Conservation (phyloP, 2,888 invertebrate species). For the Phorcus lineatus region DNA sequence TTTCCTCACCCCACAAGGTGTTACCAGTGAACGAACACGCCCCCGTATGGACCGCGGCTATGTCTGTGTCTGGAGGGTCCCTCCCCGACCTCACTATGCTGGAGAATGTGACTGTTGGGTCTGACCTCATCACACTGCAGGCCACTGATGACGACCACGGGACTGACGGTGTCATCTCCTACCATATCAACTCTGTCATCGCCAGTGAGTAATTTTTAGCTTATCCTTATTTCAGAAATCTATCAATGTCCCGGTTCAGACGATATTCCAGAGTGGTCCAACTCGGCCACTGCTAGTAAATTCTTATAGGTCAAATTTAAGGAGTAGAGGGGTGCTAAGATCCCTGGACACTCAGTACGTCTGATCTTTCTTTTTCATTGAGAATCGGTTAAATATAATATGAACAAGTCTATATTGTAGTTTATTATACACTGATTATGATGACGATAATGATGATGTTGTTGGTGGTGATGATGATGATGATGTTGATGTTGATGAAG, state of each 20-base stretch:
- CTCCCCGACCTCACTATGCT: background rate
- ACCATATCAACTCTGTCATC: background rate
- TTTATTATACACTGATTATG: too few relatives aligned
- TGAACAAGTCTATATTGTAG: too few relatives aligned
- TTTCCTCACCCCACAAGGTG: background rate
- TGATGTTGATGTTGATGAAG: too few relatives aligned
- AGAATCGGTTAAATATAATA: too few relatives aligned
- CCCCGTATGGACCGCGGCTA: background rate
- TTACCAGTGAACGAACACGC: background rate
- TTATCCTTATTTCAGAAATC: background rate
- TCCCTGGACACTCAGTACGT: too few relatives aligned
- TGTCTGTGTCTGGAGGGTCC: background rate
- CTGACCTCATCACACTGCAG: background rate
- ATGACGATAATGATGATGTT: too few relatives aligned
- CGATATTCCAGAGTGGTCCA: background rate
- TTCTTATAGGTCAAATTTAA: too few relatives aligned
- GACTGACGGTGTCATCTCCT: background rate
- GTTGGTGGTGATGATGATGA: too few relatives aligned
- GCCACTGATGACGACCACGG: slow-evolving; percentile 10
- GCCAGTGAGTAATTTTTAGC: background rate
- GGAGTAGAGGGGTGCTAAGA: too few relatives aligned
- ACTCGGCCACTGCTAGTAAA: too few relatives aligned
- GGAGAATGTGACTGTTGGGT: background rate
- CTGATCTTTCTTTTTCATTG: too few relatives aligned
- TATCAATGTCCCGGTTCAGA: background rate